A percentile compares a stretch with the other conserved stretches of the same genome.
These are phyloP conservation scores for Masticophis lateralis DNA, from an alignment of 2,797 vertebrate genomes.

Conservation along the genomic window DNA sequence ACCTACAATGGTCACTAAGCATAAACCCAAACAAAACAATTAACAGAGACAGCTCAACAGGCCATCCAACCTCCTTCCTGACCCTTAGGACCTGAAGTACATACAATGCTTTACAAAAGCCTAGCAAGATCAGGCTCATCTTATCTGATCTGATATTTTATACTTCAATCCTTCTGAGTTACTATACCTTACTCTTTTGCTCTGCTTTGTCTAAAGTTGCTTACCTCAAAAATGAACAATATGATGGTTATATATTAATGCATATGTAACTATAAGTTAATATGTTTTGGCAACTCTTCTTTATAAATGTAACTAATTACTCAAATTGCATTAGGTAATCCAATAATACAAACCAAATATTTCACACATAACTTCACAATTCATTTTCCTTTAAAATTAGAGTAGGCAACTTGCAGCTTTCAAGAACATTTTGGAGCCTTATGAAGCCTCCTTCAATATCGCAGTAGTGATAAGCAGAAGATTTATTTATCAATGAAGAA, in stretches of 20 bases:
- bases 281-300: neutral
- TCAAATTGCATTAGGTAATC: neutral
- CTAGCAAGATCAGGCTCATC: neutral
- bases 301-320: neutral
- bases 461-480: neutral
- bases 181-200: neutral
- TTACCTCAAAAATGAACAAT: neutral
- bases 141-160: neutral
- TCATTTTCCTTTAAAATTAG: neutral
- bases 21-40: neutral
- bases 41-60: neutral
- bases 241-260: neutral
- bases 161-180: neutral
- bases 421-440: neutral
- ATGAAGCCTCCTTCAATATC: neutral
- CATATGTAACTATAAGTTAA: neutral
- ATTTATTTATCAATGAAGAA: neutral
- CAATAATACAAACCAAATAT: slow-evolving; percentile 2
- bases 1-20: neutral
- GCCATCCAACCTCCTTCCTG: neutral
- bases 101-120: neutral
- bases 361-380: neutral
- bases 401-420: neutral
- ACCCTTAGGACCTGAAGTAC: neutral
- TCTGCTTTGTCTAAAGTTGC: neutral